Conservation (phyloP, 2,888 invertebrate genomes). For the Eledona agricola region DNA sequence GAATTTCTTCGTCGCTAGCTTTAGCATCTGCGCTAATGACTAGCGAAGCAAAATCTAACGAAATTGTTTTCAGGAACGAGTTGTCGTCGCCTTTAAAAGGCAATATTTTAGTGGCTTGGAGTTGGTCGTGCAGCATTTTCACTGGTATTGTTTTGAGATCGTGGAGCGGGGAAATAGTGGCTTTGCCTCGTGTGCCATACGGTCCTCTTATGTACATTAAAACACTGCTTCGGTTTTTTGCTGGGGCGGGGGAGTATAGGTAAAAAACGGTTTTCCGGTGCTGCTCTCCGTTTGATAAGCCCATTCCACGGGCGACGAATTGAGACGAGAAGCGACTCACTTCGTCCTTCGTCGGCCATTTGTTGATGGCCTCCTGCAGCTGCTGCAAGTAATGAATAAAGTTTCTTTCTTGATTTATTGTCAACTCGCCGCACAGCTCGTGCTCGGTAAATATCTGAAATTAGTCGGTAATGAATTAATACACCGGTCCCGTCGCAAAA, state of each 20-base stretch:
- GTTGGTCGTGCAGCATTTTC: conserved; percentile 29
- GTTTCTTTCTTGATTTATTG: conserved; percentile 67
- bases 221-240: conserved; percentile 43
- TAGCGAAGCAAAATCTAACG: conserved; percentile 38
- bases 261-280: conserved; percentile 68
- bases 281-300: conserved; percentile 68
- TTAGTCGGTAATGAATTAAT: too few species aligned
- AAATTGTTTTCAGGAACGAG: conserved; percentile 37
- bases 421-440: conserved; percentile 65
- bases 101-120: conserved; percentile 29
- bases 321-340: conserved; percentile 56
- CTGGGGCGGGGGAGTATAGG: conserved; percentile 61
- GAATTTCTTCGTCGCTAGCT: conserved; percentile 59
- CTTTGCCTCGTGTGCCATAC: conserved; percentile 52
- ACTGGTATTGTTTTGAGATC: conserved; percentile 34
- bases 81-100: conserved; percentile 26
- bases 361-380: conserved; percentile 60
- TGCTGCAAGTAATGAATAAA: conserved; percentile 66
- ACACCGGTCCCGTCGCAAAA: too few species aligned
- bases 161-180: conserved; percentile 45
- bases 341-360: conserved; percentile 42
- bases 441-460: conserved; percentile 69
- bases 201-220: conserved; percentile 57
- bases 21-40: conserved; percentile 15
- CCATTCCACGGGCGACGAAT: conserved; percentile 70